These are phyloP conservation scores for Perithous albicinctus DNA, from an alignment of 2,888 invertebrate genomes.

Conservation along the genomic window DNA sequence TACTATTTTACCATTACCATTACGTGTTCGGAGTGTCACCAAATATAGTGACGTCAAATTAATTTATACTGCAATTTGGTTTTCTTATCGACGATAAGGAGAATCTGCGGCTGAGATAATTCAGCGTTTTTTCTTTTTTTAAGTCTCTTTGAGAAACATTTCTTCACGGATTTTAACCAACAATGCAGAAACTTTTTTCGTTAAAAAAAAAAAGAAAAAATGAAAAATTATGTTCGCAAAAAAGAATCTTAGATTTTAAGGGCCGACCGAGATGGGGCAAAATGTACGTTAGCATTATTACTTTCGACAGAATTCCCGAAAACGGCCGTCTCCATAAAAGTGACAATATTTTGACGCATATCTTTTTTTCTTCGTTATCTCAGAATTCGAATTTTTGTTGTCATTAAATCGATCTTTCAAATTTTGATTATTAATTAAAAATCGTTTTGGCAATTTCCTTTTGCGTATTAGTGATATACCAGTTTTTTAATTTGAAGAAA, in stretches of 20 bases:
- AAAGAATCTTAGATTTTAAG: conserved; percentile 35
- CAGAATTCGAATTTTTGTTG: too few species aligned
- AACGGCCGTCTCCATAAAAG: conserved; percentile 62
- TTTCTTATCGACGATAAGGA: conserved; percentile 24
- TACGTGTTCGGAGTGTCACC: conserved; percentile 52
- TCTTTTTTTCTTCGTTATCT: too few species aligned
- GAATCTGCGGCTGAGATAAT: conserved; percentile 2
- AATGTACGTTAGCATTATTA: conserved; percentile 54
- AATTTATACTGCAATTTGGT: conserved; percentile 41
- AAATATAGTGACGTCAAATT: conserved; percentile 57
- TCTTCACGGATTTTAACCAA: neutral
- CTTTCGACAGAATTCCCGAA: conserved; percentile 67
- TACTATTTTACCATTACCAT: conserved; percentile 40
- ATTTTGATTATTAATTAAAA: too few species aligned
- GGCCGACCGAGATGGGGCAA: conserved; percentile 51
- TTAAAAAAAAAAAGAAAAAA: conserved; percentile 22
- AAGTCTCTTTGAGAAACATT: conserved; percentile 4
- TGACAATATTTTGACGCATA: too few species aligned
- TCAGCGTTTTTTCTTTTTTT: neutral
- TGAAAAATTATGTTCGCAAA: neutral
- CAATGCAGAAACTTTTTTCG: conserved; percentile 19
- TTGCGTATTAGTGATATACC: too few species aligned
- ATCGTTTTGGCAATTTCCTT: too few species aligned
- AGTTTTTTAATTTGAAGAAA: too few species aligned
- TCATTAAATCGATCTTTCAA: too few species aligned